These are phyloP conservation scores for Pollicipes pollicipes DNA, from an alignment of 1,140 invertebrate genomes.

Conservation along the genomic window DNA sequence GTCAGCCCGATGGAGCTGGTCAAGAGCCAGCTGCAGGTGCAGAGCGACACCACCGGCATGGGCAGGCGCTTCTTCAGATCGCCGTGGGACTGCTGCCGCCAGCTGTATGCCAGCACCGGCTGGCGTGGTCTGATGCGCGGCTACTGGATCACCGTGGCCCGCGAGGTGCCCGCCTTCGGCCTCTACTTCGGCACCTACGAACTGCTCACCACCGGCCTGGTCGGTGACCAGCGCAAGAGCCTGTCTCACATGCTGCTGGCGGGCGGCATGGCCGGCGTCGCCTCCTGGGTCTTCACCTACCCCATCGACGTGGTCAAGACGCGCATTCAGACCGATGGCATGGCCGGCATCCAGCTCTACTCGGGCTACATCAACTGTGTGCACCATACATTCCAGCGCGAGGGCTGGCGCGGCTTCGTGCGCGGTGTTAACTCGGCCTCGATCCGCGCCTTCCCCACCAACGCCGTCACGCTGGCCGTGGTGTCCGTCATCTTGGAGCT, in stretches of 20 bases:
- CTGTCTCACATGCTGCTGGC: conserved; percentile 41
- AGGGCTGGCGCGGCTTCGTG: conserved; percentile 47
- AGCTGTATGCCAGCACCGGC: conserved; percentile 44
- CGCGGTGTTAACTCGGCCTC: conserved; percentile 55
- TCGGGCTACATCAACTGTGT: conserved; percentile 50
- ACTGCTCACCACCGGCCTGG: conserved; percentile 31
- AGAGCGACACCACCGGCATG: conserved; percentile 19
- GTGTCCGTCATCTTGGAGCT: conserved; percentile 51
- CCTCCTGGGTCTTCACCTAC: conserved; percentile 69
- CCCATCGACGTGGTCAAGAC: conserved; percentile 82
- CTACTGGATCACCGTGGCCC: conserved; percentile 45
- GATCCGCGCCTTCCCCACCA: conserved; percentile 74
- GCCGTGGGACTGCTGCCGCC: conserved; percentile 42
- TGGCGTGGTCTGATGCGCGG: conserved; percentile 52
- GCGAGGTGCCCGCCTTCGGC: conserved; percentile 52
- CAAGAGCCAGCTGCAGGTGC: conserved; percentile 60
- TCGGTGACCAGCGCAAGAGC: conserved; percentile 18
- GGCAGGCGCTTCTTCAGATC: conserved; percentile 26
- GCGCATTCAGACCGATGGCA: conserved; percentile 56
- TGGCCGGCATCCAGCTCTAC: conserved; percentile 35
- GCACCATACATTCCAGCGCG: conserved; percentile 40
- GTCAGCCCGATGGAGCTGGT: conserved; percentile 68
- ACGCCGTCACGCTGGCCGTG: conserved; percentile 71
- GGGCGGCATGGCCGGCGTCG: conserved; percentile 61
- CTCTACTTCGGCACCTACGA: conserved; percentile 58